Base-by-base conservation (phyloP, 2,113 vertebrate genomes). In the Corythornis cristatus region DNA sequence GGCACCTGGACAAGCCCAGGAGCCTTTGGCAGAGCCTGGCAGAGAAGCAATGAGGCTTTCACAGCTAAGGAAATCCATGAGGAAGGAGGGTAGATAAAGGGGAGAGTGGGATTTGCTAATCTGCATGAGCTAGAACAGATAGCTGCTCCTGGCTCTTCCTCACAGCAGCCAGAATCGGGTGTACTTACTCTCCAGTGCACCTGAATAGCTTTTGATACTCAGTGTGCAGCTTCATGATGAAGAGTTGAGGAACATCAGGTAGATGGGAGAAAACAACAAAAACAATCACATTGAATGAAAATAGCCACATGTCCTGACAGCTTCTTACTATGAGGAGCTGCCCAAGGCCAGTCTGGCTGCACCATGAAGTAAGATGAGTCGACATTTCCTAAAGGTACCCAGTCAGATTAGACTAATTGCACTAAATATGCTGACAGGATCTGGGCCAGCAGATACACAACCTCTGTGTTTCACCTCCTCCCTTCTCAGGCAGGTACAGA, bases 381-480 rank as follows among this genome's bases (percentile, higher is more conserved):
- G 53, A 45, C 23, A 1, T 72, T 81, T 86, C 65, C 80, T 54
- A 8, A 56, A 83, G 56, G 68, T 7, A 42, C 3, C 28, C 56
- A 65, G 51, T 2, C 43, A 66, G 56, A 76, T 75, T n/a, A 8
- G 61, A 42, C 56, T 9, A 21, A 43, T 5, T 7, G 74, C 53
- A 16, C 9, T 4, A 3, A 42, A 12, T 2, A 42, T 5, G 35
- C 75, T 12, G 65, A 16, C 1, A 35, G 2, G 2, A 5, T 1
- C 42, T 29, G 64, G 58, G 64, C n/a, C 77, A 48, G 84, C 84
- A 71, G 58, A 31, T 40, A 14, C 0, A 0, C 23, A 68, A n/a
- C 58, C 31, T 65, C 51, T 42, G 5, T 3, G 0, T 26, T 15
- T 16, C 60, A 12, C 42, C 33, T 60, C 80, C 70, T 81, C 51